Base-by-base conservation (phyloP, 2,888 invertebrate species). In the Thymelicus lineola region DNA sequence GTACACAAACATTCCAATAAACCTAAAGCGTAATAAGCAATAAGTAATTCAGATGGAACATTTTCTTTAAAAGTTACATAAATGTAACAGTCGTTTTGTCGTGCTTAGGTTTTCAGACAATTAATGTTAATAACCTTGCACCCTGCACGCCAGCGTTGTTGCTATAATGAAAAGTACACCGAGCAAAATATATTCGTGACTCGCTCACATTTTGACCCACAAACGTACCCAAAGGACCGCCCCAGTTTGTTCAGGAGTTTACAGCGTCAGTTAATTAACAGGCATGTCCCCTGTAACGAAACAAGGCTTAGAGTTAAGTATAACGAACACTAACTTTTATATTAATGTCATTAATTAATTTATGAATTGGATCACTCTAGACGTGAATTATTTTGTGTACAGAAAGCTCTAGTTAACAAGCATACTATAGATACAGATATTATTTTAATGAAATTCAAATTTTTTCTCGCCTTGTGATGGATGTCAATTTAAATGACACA, bases 141-240 rank as follows among this genome's bases (percentile, higher is more conserved):
- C 15, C 45, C 45, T 45, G 4, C 48, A 15, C 17, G 17, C 2
- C 48, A 50, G 17, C 15, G 48, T 35, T 17, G 9, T 28, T 42
- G 35, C 35, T 35, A 36, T 46, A 45, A 50, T 28, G 20, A 67
- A 67, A 55, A 53, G 59, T 60, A 57, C 14, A 66, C 3, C 20
- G 20, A 60, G 55, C 15, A 46, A 48, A 50, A 61, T 60, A 28
- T 63, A 46, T 48, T 63, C 62, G 38, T 58, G 20, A 28, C 63
- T 63, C 42, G 63, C 58, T 58, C 46, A 50, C 63, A 42, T 63
- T 58, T 69, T 69, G 63, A 58, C 69, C 69, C 48, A 69, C 57
- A 63, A 63, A 58, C 63, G 58, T 38, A 58, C 15, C 58, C 15
- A 36, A 62, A 61, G 69, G 63, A 46, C 63, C 69, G 63, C 6